Evolutionary conservation across 2,113 vertebrate genomes (phyloP).

Genomic region (Pseudorasbora parva): DNA sequence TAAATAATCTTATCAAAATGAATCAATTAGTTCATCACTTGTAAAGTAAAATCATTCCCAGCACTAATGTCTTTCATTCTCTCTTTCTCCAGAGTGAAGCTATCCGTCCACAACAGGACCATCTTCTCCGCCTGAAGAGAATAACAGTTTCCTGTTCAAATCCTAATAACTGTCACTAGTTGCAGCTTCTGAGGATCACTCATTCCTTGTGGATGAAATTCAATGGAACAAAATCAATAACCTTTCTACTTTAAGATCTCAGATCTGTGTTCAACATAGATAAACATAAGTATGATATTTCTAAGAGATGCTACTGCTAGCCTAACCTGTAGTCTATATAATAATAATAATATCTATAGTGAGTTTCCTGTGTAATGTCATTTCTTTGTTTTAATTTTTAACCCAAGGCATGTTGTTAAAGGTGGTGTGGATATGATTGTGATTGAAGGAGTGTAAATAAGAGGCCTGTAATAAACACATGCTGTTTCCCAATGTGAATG

Average conservation of each 20-base stretch:
- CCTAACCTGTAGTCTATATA: conserved; percentile 14
- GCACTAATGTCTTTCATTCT: no score
- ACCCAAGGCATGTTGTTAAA: not conserved
- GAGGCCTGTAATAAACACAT: conserved; percentile 16
- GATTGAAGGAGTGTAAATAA: not conserved
- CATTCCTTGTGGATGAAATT: not conserved
- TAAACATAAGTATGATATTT: not conserved
- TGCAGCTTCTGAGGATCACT: not conserved
- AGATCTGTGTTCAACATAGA: not conserved
- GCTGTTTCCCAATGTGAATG: not conserved
- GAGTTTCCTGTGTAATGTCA: not conserved
- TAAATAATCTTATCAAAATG: not conserved
- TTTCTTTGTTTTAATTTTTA: conserved; percentile 5
- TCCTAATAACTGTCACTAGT: not conserved
- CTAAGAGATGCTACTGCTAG: not conserved
- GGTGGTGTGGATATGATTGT: not conserved
- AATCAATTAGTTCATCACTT: not conserved
- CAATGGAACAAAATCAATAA: not conserved
- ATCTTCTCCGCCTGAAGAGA: not conserved
- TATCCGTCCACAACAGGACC: not conserved
- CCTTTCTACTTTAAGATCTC: conserved; percentile 13
- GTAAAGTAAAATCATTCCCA: not conserved
- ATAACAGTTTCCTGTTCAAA: not conserved
- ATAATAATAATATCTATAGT: not conserved
- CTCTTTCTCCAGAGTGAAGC: conserved; percentile 3